Conservation (phyloP, 1,140 invertebrate genomes). For the Drosophila albomicans region DNA sequence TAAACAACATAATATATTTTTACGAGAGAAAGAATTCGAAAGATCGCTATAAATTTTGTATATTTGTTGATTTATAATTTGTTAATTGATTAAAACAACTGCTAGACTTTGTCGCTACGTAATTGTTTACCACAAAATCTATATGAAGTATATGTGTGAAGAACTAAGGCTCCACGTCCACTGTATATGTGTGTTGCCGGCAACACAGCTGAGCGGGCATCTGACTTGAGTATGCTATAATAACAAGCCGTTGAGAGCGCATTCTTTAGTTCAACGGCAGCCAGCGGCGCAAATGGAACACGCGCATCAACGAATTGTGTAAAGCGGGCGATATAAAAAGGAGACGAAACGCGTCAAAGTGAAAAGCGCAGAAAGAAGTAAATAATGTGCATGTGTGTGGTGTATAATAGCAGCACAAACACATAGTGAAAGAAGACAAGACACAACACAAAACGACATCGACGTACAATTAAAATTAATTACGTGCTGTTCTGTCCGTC, state of each 20-base stretch:
- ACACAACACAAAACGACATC: conserved; percentile 1
- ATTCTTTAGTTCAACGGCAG: conserved; percentile 63
- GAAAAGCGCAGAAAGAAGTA: conserved; percentile 56
- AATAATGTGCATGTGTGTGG: conserved; percentile 57
- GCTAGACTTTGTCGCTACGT: too few species aligned
- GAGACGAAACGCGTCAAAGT: conserved; percentile 32
- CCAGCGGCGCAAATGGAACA: conserved; percentile 57
- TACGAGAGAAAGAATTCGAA: too few species aligned
- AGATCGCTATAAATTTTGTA: too few species aligned
- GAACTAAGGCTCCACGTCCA: conserved; percentile 11
- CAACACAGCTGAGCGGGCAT: conserved; percentile 55
- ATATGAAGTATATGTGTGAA: not conserved
- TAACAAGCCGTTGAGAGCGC: conserved; percentile 69
- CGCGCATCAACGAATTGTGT: conserved; percentile 17
- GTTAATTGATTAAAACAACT: too few species aligned
- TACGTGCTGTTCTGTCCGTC: conserved; percentile 50
- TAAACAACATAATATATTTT: too few species aligned
- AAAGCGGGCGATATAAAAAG: conserved; percentile 7
- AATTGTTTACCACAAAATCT: not conserved
- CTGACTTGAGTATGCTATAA: conserved; percentile 43
- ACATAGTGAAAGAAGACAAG: conserved; percentile 27
- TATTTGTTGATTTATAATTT: too few species aligned
- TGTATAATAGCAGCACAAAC: too few species aligned
- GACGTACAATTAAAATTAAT: conserved; percentile 73
- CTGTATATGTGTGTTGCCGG: conserved; percentile 30